A percentile compares a stretch with the other conserved stretches of the same genome.
These are phyloP conservation scores for Philotrypesis tridentata DNA, from an alignment of 1,140 invertebrate genomes.

Conservation along the genomic window DNA sequence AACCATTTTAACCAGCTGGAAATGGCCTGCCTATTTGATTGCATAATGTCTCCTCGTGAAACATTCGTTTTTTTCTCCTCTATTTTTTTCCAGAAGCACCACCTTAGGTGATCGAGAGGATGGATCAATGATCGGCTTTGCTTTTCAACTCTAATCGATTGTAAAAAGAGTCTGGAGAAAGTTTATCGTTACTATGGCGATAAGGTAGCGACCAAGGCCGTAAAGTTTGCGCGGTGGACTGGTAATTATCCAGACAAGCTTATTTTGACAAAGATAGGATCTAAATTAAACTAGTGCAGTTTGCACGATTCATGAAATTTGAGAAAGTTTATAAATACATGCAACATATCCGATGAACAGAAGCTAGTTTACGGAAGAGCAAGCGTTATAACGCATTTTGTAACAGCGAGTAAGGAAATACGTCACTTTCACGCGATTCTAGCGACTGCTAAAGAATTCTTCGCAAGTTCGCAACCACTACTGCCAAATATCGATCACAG, in stretches of 20 bases:
- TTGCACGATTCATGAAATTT: not conserved
- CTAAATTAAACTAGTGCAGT: too few relatives aligned
- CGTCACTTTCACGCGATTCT: not conserved
- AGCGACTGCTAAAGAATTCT: slow-evolving; percentile 60
- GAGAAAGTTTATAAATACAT: not conserved
- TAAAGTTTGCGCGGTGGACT: too few relatives aligned
- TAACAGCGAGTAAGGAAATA: not conserved
- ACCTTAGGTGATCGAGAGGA: not conserved
- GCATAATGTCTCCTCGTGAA: slow-evolving; percentile 21
- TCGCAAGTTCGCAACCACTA: slow-evolving; percentile 50
- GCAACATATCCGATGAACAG: not conserved
- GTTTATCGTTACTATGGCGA: not conserved
- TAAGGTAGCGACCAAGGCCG: not conserved
- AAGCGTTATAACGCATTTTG: too few relatives aligned
- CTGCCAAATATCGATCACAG: slow-evolving; percentile 50
- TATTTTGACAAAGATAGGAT: not conserved
- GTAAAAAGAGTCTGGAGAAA: not conserved
- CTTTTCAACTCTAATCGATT: not conserved
- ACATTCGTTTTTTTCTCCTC: not conserved
- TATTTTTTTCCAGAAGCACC: not conserved
- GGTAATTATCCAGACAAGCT: not conserved
- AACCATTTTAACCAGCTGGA: slow-evolving; percentile 48
- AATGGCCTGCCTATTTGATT: slow-evolving; percentile 34
- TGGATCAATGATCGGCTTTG: not conserved
- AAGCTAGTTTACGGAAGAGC: not conserved